Conservation (phyloP, 1,140 invertebrate genomes). For the Reticulitermes speratus region DNA sequence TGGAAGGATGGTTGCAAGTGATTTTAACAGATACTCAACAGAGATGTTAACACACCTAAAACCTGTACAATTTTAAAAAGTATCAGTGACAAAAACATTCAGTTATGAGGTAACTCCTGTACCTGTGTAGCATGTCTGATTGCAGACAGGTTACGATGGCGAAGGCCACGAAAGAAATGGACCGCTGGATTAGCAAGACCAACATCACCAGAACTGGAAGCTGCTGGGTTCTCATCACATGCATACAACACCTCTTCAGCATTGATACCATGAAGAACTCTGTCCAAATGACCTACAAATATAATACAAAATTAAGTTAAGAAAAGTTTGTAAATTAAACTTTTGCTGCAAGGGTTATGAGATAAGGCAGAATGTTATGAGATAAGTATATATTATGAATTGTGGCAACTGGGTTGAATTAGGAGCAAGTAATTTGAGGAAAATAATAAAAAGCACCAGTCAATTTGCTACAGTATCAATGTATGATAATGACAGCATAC, state of each 20-base stretch:
- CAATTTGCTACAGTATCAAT: too few relatives aligned
- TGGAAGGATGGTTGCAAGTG: too few relatives aligned
- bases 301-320: slow-evolving; percentile 1
- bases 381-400: too few relatives aligned
- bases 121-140: slow-evolving; percentile 83
- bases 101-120: slow-evolving; percentile 19
- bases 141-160: slow-evolving; percentile 91
- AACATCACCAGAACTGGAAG: slow-evolving; percentile 62
- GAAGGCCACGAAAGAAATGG: slow-evolving; percentile 81
- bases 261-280: slow-evolving; percentile 91
- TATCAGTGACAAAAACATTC: too few relatives aligned
- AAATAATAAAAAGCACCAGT: too few relatives aligned
- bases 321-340: not conserved
- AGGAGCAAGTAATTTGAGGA: too few relatives aligned
- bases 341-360: not conserved
- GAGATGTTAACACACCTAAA: too few relatives aligned
- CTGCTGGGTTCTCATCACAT: slow-evolving; percentile 83
- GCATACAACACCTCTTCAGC: slow-evolving; percentile 95
- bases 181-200: slow-evolving; percentile 90
- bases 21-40: too few relatives aligned
- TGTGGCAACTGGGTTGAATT: too few relatives aligned
- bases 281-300: slow-evolving; percentile 79
- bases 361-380: too few relatives aligned
- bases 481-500: too few relatives aligned
- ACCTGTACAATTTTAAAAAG: too few relatives aligned